A percentile compares a stretch with the other conserved stretches of the same genome.
These are phyloP conservation scores for Agriotes lineatus DNA, from an alignment of 2,888 invertebrate species.

Conservation along the genomic window DNA sequence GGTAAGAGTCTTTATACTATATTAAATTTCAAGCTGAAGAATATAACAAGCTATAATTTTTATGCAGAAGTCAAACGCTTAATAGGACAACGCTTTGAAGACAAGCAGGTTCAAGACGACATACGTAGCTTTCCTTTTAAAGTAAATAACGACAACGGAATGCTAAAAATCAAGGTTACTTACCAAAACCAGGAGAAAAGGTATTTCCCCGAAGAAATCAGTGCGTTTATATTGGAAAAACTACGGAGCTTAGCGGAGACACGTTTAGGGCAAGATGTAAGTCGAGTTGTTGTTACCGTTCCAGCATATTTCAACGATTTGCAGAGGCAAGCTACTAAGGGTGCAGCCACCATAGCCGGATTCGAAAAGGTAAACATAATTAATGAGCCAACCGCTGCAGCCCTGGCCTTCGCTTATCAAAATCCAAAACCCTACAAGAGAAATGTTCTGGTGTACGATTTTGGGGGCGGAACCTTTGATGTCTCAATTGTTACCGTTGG, in stretches of 20 bases:
- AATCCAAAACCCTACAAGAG: constrained; percentile 36
- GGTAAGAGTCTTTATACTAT: constrained; percentile 41
- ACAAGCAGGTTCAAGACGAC: constrained; percentile 48
- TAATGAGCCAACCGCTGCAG: constrained; percentile 54
- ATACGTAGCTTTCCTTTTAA: constrained; percentile 47
- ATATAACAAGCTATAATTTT: no score
- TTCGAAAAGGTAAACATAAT: constrained; percentile 46
- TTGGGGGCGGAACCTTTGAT: constrained; percentile 55
- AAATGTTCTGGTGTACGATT: constrained; percentile 51
- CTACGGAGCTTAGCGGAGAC: constrained; percentile 43
- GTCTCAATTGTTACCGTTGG: constrained; percentile 48
- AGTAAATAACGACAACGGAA: constrained; percentile 42
- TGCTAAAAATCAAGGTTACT: constrained; percentile 37
- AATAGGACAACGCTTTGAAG: constrained; percentile 50
- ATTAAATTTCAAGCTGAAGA: no score
- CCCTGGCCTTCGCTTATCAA: constrained; percentile 47
- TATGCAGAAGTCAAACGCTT: constrained; percentile 53
- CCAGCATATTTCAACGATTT: constrained; percentile 54
- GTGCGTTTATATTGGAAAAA: constrained; percentile 46
- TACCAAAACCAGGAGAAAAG: background rate
- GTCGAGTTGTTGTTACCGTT: constrained; percentile 52
- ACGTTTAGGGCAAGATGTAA: constrained; percentile 38
- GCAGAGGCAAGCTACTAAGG: constrained; percentile 51
- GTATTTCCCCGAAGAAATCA: constrained; percentile 48
- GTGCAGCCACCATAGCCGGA: constrained; percentile 50